These are phyloP conservation scores for Tuta absoluta DNA, from an alignment of 2,888 invertebrate species.

Conservation along the genomic window DNA sequence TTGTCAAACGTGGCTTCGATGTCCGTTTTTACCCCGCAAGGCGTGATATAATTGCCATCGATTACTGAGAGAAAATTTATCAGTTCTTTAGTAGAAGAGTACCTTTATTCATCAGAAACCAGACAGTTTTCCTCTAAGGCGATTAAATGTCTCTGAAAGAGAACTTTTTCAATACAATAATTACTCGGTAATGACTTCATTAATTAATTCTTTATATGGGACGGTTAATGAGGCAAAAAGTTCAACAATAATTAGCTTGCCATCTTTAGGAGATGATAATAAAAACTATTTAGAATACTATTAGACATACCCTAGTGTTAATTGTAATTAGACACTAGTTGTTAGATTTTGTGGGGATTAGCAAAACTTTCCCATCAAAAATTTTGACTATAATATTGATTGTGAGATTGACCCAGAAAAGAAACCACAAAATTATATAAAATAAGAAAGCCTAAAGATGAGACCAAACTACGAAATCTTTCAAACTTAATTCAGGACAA, in stretches of 20 bases:
- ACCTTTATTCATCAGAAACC: not conserved
- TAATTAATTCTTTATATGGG: slow-evolving; percentile 14
- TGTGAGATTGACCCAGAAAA: too few species aligned
- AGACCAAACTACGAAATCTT: too few species aligned
- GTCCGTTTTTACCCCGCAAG: too few species aligned
- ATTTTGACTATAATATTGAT: too few species aligned
- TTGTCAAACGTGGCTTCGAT: too few species aligned
- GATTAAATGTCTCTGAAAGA: not conserved
- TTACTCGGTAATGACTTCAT: slow-evolving; percentile 18
- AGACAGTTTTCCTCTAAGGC: not conserved
- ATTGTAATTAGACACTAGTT: not conserved
- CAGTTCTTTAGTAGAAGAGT: not conserved
- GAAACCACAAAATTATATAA: too few species aligned
- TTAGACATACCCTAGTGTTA: not conserved
- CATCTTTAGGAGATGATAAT: not conserved
- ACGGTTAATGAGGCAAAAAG: not conserved
- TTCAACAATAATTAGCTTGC: not conserved
- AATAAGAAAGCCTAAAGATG: too few species aligned
- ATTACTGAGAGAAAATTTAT: too few species aligned
- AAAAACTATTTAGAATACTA: not conserved
- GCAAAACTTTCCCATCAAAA: too few species aligned
- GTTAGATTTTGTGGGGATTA: too few species aligned
- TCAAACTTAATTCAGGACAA: not conserved
- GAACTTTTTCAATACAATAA: slow-evolving; percentile 8
- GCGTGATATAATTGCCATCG: too few species aligned